Evolutionary conservation across 2,888 invertebrate species (phyloP), one percentile per base, ranked within the genome.

Genomic region (Cephus pygmeus): DNA sequence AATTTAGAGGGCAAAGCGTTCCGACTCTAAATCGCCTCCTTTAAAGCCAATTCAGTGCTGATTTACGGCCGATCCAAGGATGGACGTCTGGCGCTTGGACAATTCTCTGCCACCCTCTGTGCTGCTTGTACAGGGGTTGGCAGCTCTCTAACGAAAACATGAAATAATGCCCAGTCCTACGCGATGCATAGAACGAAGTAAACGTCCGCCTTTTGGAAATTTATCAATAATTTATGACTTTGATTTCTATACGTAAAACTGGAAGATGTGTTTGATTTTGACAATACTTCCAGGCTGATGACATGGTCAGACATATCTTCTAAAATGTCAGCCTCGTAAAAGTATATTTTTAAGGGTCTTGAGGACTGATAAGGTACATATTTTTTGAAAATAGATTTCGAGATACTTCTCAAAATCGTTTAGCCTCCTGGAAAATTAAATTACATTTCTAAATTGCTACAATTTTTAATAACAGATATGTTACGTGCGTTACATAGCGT

Each of bases 1-100:
- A 86, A 87, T 87, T 85, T 83, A 85, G 81, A 79, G 82, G 80
- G 81, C 77, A 79, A 79, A 80, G 79, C 73, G 81, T 82, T 75
- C 77, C 73, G 85, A 87, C 85, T 86, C 82, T 79, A 82, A 86
- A 86, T 86, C 84, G 81, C 81, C 86, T 86, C 79, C 82, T 86
- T 86, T 85, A 82, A 80, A 83, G 81, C 82, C 84, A 81, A 86
- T 86, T 85, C 83, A 76, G 79, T 78, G 80, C 83, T 84, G 84
- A 84, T 86, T 83, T 83, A 83, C 71, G 73, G 77, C 34, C 77
- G 77, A 81, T 76, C 71, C 31, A 76, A 68, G 73, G 78, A 80
- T 79, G 79, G 75, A 80, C 77, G 78, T 74, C 79, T 71, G 40
- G 69, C 75, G 75, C 68, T 56, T 56, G 56, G 56, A 56, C 56